These are phyloP conservation scores for Melanotaenia pygmaea DNA, from an alignment of 2,797 vertebrate species.

Conservation along the genomic window DNA sequence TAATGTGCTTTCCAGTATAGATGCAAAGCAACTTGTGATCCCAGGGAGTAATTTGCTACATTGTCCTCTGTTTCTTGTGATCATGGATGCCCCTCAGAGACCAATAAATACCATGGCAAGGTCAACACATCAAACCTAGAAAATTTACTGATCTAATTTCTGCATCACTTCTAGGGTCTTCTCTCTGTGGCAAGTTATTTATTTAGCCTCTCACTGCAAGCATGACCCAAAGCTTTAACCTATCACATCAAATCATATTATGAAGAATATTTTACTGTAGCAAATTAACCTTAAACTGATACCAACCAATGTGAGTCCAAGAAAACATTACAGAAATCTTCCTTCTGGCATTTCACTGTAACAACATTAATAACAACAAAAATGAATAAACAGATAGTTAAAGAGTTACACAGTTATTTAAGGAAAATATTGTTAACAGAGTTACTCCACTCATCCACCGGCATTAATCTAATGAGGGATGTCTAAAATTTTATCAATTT, in stretches of 20 bases:
- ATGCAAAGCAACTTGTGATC: not conserved
- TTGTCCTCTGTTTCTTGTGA: constrained; percentile 28
- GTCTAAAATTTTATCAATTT: constrained; percentile 2
- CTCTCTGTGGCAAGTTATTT: constrained; percentile 11
- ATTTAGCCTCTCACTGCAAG: constrained; percentile 1
- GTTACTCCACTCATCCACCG: constrained; percentile 9
- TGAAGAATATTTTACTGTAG: not conserved
- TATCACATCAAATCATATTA: not conserved
- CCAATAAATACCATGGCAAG: constrained; percentile 6
- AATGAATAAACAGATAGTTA: constrained; percentile 27
- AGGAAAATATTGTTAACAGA: constrained; percentile 19
- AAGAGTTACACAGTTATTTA: constrained; percentile 2
- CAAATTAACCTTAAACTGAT: constrained; percentile 10
- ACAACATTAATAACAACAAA: constrained; percentile 23
- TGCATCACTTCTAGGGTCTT: constrained; percentile 10
- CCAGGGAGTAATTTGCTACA: not conserved
- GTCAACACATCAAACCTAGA: constrained; percentile 17
- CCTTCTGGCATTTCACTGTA: not conserved
- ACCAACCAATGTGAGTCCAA: too few relatives aligned
- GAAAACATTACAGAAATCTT: not conserved
- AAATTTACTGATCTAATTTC: constrained; percentile 24
- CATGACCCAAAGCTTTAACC: constrained; percentile 8
- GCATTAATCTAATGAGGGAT: not conserved
- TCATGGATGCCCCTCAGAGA: constrained; percentile 27
- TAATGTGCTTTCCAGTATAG: not conserved